These are phyloP conservation scores for Anguilla anguilla DNA, from an alignment of 2,797 vertebrate genomes.

Conservation along the genomic window DNA sequence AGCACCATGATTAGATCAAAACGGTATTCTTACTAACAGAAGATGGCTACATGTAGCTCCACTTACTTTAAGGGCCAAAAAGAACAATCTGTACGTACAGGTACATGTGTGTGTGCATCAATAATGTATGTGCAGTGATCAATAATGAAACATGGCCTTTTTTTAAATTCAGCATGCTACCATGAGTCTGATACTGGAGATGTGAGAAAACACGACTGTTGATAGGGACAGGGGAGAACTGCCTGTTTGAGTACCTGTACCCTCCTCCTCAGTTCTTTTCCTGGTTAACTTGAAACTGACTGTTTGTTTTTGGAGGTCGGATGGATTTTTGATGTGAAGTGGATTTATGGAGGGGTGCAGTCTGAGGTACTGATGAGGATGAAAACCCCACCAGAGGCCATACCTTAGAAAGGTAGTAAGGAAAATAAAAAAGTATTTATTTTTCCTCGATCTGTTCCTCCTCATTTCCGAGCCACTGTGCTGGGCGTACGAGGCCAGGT, in stretches of 20 bases:
- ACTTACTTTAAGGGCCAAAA: background rate
- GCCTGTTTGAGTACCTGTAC: background rate
- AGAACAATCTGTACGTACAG: background rate
- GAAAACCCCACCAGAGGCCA: background rate
- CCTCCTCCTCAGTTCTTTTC: background rate
- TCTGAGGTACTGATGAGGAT: background rate
- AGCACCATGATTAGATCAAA: background rate
- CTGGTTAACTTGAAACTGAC: background rate
- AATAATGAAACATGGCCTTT: background rate
- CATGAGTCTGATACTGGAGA: background rate
- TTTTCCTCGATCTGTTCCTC: background rate
- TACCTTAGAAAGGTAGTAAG: background rate
- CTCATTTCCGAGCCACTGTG: background rate
- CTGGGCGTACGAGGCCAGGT: background rate
- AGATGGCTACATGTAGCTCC: background rate
- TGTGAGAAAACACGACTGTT: background rate
- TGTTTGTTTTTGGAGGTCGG: background rate
- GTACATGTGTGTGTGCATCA: background rate
- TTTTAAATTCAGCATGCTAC: too few relatives aligned
- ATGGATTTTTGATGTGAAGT: background rate
- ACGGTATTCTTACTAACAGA: background rate
- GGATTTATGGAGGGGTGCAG: background rate
- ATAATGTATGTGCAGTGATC: background rate
- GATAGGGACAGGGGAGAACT: background rate
- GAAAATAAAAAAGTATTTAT: background rate